A percentile compares a stretch with the other conserved stretches of the same genome.
phyloP scores from a whole-genome alignment of 2,888 invertebrate genomes.

The Drosophila maculinotata region DNA sequence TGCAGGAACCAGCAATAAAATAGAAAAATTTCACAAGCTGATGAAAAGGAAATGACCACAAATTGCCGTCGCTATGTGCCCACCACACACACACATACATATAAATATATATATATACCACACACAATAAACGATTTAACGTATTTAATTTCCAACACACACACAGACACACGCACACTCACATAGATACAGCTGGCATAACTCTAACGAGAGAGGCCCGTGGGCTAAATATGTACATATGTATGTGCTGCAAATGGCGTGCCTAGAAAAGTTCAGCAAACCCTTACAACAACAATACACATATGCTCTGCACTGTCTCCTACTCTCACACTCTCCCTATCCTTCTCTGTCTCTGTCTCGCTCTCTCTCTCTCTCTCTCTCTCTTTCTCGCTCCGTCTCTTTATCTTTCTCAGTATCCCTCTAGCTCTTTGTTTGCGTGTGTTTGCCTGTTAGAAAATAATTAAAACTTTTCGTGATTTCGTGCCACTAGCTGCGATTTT shows the following conservation, averaged over 20 bases:
- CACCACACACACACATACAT: conserved; percentile 14
- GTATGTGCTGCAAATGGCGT: conserved; percentile 42
- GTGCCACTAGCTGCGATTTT: conserved; percentile 77
- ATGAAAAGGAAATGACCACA: conserved; percentile 81
- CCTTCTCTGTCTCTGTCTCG: background rate
- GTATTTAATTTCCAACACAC: conserved; percentile 67
- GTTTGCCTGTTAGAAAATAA: conserved; percentile 78
- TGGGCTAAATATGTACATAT: conserved; percentile 5
- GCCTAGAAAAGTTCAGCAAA: conserved; percentile 63
- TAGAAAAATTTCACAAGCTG: conserved; percentile 64
- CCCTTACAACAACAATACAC: conserved; percentile 33
- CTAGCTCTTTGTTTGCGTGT: conserved; percentile 49
- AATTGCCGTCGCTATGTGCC: conserved; percentile 64
- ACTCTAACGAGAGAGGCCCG: conserved; percentile 19
- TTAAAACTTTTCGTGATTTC: conserved; percentile 78
- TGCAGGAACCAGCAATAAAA: conserved; percentile 51
- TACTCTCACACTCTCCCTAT: background rate
- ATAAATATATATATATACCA: background rate
- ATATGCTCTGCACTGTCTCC: conserved; percentile 26
- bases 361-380: background rate
- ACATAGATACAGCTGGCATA: conserved; percentile 16
- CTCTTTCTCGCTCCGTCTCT: background rate
- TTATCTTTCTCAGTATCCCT: background rate
- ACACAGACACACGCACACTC: conserved; percentile 7
- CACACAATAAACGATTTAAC: conserved; percentile 63